These are phyloP conservation scores for Rynchops niger DNA, from an alignment of 2,113 vertebrate genomes.

Conservation along the genomic window DNA sequence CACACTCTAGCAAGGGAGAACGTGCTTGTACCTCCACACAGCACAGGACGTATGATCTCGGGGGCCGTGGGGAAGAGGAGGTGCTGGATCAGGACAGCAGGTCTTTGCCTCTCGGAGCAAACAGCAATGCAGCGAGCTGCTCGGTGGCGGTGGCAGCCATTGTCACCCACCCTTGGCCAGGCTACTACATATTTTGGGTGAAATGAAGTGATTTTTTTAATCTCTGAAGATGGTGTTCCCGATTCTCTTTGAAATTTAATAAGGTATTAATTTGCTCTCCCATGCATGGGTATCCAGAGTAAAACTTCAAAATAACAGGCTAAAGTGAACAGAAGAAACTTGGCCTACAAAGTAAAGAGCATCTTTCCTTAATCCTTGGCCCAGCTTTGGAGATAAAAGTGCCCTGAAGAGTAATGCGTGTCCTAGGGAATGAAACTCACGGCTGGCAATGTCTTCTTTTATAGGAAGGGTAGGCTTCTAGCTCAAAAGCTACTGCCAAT, in stretches of 20 bases:
- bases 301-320: neutral
- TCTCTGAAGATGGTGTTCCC: neutral
- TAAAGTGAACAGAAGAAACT: neutral
- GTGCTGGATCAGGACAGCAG: neutral
- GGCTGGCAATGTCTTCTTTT: neutral
- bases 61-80: neutral
- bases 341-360: neutral
- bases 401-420: neutral
- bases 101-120: neutral
- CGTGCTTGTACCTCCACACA: neutral
- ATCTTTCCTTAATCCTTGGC: neutral
- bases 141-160: neutral
- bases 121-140: neutral
- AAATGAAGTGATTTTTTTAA: neutral
- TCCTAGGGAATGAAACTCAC: neutral
- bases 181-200: neutral
- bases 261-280: neutral
- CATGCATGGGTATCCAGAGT: neutral
- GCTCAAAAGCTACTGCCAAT: neutral
- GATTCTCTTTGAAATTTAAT: neutral
- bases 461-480: neutral
- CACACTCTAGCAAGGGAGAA: no score
- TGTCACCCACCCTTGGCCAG: neutral
- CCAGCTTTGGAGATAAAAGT: neutral
- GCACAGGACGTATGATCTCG: rapidly evolving